Evolutionary conservation across 2,888 invertebrate species (phyloP), one percentile per base, ranked within the genome.

Genomic region (Cylloceria caligata): DNA sequence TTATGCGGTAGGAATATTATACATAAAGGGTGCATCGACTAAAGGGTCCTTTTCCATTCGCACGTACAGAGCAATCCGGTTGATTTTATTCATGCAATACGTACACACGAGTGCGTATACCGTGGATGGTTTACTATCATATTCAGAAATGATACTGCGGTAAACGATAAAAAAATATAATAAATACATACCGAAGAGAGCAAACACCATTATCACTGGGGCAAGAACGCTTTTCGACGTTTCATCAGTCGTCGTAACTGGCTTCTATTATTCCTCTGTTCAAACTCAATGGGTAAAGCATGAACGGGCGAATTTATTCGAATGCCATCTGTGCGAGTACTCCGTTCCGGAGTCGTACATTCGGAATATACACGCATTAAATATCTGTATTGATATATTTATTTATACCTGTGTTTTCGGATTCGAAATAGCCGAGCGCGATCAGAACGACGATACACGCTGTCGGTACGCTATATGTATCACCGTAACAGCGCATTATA

Each of bases 241-340:
- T 73, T 73, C 71, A 57, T 42, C 49, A 21, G 49, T 52, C 49
- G 49, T 73, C 30, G 64, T 52, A 73, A 73, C 39, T 73, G 47
- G 73, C 62, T 73, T 73, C 34, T n/a, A 57, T 30, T 30, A 60
- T 60, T 72, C 27, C 47, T 34, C 21, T 34, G 13, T 42, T 27
- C 16, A 30, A 57, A 30, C 39, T 42, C 71, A 3, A n/a, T 60
- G 30, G 42, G 21, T 34, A 60, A 2, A 30, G 6, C 30, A 27
- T 16, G 55, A 47, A 36, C 72, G 27, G 11, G 62, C 72, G 47
- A 47, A 60, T 62, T 62, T 60, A 47, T 62, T 39, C 47, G 60
- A 62, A 62, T 36, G 60, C 36, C 60, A 62, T 62, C 36, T 34
- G 36, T 19, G 7, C 19, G 36, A 34, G 34, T 36, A 13, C 24